These are phyloP conservation scores for Brachionus angularis DNA, from an alignment of 1,140 invertebrate genomes.

Conservation along the genomic window DNA sequence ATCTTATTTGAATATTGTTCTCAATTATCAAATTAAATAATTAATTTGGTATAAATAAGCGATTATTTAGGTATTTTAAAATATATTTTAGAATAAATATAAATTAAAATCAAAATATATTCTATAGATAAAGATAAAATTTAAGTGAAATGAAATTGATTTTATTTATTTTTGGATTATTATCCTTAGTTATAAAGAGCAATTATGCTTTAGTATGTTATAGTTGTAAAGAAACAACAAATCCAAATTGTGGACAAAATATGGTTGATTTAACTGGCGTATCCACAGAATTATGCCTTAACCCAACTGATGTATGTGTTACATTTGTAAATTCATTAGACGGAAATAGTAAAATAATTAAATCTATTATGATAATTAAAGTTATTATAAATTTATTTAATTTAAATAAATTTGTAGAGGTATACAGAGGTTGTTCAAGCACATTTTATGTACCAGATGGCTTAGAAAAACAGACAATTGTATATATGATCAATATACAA, in stretches of 20 bases:
- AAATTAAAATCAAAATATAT: too few relatives aligned
- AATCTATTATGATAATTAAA: too few relatives aligned
- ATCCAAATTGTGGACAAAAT: not conserved
- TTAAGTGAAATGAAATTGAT: too few relatives aligned
- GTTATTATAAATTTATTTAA: not conserved
- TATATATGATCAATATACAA: slow-evolving; percentile 33
- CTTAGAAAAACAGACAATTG: not conserved
- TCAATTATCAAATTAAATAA: too few relatives aligned
- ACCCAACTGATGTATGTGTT: not conserved
- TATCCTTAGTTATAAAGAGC: too few relatives aligned
- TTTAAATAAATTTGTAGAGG: slow-evolving; percentile 19
- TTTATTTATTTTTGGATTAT: too few relatives aligned
- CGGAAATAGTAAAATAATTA: slow-evolving; percentile 7
- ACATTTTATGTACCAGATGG: not conserved
- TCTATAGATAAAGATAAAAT: too few relatives aligned
- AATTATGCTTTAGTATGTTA: not conserved
- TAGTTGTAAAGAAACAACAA: not conserved
- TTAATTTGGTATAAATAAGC: too few relatives aligned
- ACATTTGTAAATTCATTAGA: slow-evolving; percentile 23
- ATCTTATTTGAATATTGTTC: too few relatives aligned
- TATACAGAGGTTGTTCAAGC: slow-evolving; percentile 25
- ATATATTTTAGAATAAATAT: too few relatives aligned
- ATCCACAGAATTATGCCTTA: not conserved
- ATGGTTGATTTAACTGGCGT: not conserved
- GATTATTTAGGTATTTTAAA: too few relatives aligned